Evolutionary conservation across 2,113 vertebrate species (phyloP), one percentile per base, ranked within the genome.

Genomic region (Orthonyx spaldingii): DNA sequence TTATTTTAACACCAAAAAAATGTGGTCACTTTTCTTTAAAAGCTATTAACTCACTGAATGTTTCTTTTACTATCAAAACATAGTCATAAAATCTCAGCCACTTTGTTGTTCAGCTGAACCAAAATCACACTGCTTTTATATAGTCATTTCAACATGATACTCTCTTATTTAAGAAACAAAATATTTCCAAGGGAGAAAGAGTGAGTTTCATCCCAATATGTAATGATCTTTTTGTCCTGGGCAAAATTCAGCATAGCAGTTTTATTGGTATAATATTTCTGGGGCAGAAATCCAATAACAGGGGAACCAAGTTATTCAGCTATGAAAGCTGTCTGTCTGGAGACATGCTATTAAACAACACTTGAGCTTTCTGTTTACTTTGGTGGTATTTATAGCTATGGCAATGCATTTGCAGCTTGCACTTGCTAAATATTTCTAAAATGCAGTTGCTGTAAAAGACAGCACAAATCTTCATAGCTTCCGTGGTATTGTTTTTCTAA

Each of bases 231-330:
- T 89, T 89, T 84, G 61, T 94, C 64, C 59, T 42, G 27, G 26
- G 27, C 52, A 92, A 82, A 89, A 75, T 20, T 87, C 86, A 90
- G 23, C 50, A 26, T 53, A 85, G 65, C 19, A 53, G 35, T 89
- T 94, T 91, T 95, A 94, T 75, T 81, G 49, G 84, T 59, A 16
- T 78, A 93, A 84, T 94, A 95, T 90, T 95, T 94, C 92, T 90
- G 32, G 39, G 69, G 65, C 41, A 84, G 90, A 84, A 87, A 95
- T 89, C 83, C 66, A 95, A 81, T 94, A 96, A 52, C 7, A 88
- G 19, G 44, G 39, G 86, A 90, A 85, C 75, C 46, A 69, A 83
- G 49, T 74, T 68, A 66, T 26, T 80, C 78, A 56, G 75, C 89
- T 83, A 82, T 86, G 89, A 93, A 94, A 92, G 47, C 52, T 96